A percentile compares a stretch with the other conserved stretches of the same genome.
These are phyloP conservation scores for Aspidapion aeneum DNA, from an alignment of 2,888 invertebrate genomes.

Conservation along the genomic window DNA sequence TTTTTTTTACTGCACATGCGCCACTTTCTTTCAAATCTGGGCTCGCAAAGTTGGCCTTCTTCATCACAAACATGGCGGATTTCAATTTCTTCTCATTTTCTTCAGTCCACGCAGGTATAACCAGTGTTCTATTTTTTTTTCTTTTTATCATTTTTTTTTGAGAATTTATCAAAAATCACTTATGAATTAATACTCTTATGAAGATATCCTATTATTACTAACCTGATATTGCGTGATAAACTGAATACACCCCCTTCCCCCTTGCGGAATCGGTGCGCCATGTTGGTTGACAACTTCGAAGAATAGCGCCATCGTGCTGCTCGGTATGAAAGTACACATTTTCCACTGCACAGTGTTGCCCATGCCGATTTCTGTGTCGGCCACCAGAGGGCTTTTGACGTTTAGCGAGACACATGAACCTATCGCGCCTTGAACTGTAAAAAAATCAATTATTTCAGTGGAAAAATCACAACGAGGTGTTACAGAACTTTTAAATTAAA, in stretches of 20 bases:
- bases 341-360: constrained; percentile 99
- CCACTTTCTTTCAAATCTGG: too few relatives aligned
- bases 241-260: constrained; percentile 95
- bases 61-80: too few relatives aligned
- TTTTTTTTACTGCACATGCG: too few relatives aligned
- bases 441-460: not conserved
- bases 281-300: constrained; percentile 97
- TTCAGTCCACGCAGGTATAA: too few relatives aligned
- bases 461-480: too few relatives aligned
- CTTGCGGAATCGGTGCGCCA: constrained; percentile 91
- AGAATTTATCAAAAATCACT: too few relatives aligned
- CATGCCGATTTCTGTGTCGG: constrained; percentile 96
- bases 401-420: constrained; percentile 95
- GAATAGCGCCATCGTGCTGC: constrained; percentile 89
- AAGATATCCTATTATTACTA: too few relatives aligned
- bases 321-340: constrained; percentile 90
- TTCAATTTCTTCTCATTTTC: too few relatives aligned
- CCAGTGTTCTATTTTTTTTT: too few relatives aligned
- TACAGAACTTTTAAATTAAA: not conserved
- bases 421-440: constrained; percentile 83
- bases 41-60: too few relatives aligned
- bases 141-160: too few relatives aligned
- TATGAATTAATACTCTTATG: too few relatives aligned
- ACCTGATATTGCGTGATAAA: constrained; percentile 94
- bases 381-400: constrained; percentile 87